phyloP scores from a whole-genome alignment of 1,140 invertebrate genomes.

The Marisa cornuarietis region DNA sequence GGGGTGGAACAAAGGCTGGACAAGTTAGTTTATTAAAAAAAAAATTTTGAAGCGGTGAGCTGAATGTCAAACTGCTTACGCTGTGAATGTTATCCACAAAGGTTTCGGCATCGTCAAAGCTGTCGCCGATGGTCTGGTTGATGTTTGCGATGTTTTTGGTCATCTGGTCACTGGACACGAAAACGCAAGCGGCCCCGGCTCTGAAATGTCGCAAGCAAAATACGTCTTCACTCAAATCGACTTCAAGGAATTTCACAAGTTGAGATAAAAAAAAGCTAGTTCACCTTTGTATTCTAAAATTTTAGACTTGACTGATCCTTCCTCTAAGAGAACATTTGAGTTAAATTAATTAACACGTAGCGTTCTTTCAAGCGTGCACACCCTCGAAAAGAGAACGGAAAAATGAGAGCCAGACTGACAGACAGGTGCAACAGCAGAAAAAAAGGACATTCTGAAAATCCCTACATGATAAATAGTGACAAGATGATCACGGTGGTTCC shows the following conservation, averaged over 20 bases:
- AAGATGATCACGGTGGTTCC: constrained; percentile 77
- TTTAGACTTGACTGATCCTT: no score
- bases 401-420: no score
- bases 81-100: constrained; percentile 33
- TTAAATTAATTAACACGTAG: no score
- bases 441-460: constrained; percentile 36
- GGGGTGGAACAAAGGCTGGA: not conserved
- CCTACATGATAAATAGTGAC: constrained; percentile 80
- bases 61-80: constrained; percentile 15
- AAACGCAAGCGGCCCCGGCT: constrained; percentile 85
- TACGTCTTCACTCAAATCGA: not conserved
- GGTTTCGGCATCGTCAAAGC: constrained; percentile 37
- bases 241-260: not conserved
- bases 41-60: no score
- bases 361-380: not conserved
- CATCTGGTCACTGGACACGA: constrained; percentile 83
- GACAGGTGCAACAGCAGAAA: not conserved
- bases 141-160: constrained; percentile 50
- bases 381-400: no score
- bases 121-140: constrained; percentile 20
- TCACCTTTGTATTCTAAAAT: not conserved
- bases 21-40: no score
- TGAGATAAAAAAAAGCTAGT: not conserved
- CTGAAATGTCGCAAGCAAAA: constrained; percentile 66
- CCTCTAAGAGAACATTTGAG: no score